Conservation (phyloP, 2,888 invertebrate genomes). For the Trachelus stipa region DNA sequence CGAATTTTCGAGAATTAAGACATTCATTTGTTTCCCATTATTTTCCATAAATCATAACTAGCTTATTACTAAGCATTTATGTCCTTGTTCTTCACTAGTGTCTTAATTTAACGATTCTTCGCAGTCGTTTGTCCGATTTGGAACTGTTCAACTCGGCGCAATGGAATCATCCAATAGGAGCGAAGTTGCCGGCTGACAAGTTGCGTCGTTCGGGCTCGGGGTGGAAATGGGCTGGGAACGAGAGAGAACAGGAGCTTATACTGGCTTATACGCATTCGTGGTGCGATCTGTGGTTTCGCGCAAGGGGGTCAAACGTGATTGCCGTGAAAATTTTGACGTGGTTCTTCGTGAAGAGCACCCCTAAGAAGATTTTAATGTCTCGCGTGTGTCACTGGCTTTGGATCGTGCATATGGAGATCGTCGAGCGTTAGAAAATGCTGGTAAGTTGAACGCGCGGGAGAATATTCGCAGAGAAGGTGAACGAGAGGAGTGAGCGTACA, state of each 20-base stretch:
- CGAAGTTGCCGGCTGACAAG: conserved; percentile 38
- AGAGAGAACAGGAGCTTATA: conserved; percentile 27
- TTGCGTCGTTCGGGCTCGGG: conserved; percentile 26
- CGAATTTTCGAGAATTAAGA: conserved; percentile 10
- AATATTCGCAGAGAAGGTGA: conserved; percentile 28
- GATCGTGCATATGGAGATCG: conserved; percentile 48
- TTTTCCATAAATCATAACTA: not conserved
- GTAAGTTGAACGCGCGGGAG: conserved; percentile 55
- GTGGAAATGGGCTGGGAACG: conserved; percentile 43
- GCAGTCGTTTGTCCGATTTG: not conserved
- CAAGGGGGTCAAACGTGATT: conserved; percentile 34
- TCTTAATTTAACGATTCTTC: not conserved
- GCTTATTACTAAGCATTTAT: not conserved
- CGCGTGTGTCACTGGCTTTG: conserved; percentile 20
- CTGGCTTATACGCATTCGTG: conserved; percentile 40
- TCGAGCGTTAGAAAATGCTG: conserved; percentile 57
- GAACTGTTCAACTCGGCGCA: conserved; percentile 17
- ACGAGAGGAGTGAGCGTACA: not conserved
- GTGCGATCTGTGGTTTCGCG: conserved; percentile 34
- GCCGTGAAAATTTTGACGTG: conserved; percentile 17
- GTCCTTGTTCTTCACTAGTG: not conserved
- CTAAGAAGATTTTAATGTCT: conserved; percentile 32
- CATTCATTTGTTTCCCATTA: conserved; percentile 22
- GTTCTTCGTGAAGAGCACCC: conserved; percentile 11
- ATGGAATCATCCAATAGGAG: conserved; percentile 36